Evolutionary conservation across 2,888 invertebrate genomes (phyloP), one percentile per base, ranked within the genome.

Genomic region (Axea sp.): DNA sequence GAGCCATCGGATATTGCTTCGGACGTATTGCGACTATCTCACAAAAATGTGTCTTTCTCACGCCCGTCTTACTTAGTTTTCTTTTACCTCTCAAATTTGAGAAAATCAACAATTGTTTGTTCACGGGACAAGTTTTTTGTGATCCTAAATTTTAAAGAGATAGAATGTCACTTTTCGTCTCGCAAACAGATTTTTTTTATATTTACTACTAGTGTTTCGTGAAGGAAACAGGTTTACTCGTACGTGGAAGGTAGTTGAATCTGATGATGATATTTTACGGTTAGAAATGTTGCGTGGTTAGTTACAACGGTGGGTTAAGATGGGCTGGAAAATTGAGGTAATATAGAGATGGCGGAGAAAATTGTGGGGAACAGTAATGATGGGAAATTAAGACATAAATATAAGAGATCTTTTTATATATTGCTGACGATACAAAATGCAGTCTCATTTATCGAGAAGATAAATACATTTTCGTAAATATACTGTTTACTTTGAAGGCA

Each of bases 21-120:
- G 45, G 45, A 53, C 37, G 37, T 37, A 65, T 55, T 55, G 35
- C 68, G 31, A 17, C 68, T 49, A 26, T 55, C 24, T 37, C 12
- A 9, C 15, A 17, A 15, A 68, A 68, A 43, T 49, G 51, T 43
- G 30, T 51, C 43, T 59, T 57, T 19, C 35, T 43, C 22, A 12
- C 17, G 2, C 9, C 24, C 15, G n/a, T 11, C 45, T 67, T 57
- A 28, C 55, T n/a, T n/a, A n/a, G n/a, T n/a, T 17, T 31, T 35
- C 17, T 24, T 24, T 24, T 24, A 24, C 3, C 7, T 15, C 59
- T 60, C 26, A 39, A 6, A 45, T 45, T 26, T 7, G n/a, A 26
- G 19, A 6, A 22, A 51, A 22, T 28, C 53, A 28, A 15, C 53
- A 4, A 28, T 37, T 37, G 37, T 37, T 53, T 53, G 37, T 53